phyloP scores from a whole-genome alignment of 2,888 invertebrate genomes.

The Operophtera brumata region DNA sequence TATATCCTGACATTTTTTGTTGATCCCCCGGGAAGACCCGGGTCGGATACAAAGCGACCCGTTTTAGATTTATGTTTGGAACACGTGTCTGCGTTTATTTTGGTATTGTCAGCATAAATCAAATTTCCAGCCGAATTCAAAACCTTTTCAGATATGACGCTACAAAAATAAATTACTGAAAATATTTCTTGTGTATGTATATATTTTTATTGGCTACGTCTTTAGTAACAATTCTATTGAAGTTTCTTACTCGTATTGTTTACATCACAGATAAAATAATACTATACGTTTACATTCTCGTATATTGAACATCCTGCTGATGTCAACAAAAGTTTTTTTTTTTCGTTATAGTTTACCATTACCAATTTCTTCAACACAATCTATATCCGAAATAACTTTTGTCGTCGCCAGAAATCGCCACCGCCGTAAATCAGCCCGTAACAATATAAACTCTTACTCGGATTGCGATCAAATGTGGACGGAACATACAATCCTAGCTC shows the following conservation, averaged over 20 bases:
- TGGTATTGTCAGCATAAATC: slow-evolving; percentile 21
- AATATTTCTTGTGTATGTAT: slow-evolving; percentile 3
- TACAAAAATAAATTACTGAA: slow-evolving; percentile 15
- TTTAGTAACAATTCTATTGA: not conserved
- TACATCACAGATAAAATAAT: too few species aligned
- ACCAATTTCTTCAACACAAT: slow-evolving; percentile 22
- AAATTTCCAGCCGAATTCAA: slow-evolving; percentile 29
- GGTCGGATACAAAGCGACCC: slow-evolving; percentile 8
- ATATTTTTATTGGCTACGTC: slow-evolving; percentile 1
- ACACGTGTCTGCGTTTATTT: slow-evolving; percentile 10
- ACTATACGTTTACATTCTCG: too few species aligned
- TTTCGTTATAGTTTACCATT: slow-evolving; percentile 7
- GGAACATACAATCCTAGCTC: slow-evolving; percentile 11
- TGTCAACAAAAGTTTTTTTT: slow-evolving; percentile 5
- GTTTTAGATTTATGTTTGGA: slow-evolving; percentile 12
- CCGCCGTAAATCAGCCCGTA: slow-evolving; percentile 39
- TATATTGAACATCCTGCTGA: slow-evolving; percentile 9
- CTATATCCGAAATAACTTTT: slow-evolving; percentile 32
- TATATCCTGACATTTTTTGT: not conserved
- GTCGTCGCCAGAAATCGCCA: slow-evolving; percentile 35
- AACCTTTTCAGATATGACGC: slow-evolving; percentile 32
- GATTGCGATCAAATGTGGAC: slow-evolving; percentile 22
- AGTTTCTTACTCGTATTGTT: not conserved
- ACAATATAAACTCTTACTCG: slow-evolving; percentile 35
- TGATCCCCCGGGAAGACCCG: slow-evolving; percentile 4